These are phyloP conservation scores for Podarcis raffonei DNA, from an alignment of 2,113 vertebrate genomes.

Conservation along the genomic window DNA sequence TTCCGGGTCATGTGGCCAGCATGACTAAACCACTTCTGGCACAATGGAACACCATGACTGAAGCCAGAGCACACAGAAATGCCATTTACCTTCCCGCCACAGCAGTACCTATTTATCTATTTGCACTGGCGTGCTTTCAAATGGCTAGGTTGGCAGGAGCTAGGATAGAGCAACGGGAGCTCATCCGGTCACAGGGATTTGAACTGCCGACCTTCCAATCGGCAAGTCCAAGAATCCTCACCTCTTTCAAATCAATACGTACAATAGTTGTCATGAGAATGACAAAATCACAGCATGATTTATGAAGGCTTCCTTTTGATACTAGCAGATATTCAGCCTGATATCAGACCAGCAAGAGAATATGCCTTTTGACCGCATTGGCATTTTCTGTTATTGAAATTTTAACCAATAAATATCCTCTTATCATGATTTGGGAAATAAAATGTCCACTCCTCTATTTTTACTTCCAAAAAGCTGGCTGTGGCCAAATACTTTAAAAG, in stretches of 20 bases:
- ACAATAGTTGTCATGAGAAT: neutral
- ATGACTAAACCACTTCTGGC: too few species aligned
- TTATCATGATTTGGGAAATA: neutral
- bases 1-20: too few species aligned
- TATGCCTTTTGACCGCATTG: neutral
- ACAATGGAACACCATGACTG: too few species aligned
- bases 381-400: neutral
- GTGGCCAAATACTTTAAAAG: slow-evolving; percentile 11
- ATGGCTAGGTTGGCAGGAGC: too few species aligned
- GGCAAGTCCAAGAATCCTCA: neutral
- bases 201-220: too few species aligned
- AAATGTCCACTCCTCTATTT: slow-evolving; percentile 9
- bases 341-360: slow-evolving; percentile 25
- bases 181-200: too few species aligned
- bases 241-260: neutral
- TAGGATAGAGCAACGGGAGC: too few species aligned
- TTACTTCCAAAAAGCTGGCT: slow-evolving; percentile 10
- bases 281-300: neutral
- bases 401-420: neutral
- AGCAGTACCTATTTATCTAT: too few species aligned
- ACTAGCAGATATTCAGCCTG: neutral
- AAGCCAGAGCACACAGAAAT: neutral
- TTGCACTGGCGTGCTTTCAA: too few species aligned
- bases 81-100: too few species aligned
- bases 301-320: neutral